Conservation (phyloP, 2,888 invertebrate genomes). For the Neoaliturus tenellus region DNA sequence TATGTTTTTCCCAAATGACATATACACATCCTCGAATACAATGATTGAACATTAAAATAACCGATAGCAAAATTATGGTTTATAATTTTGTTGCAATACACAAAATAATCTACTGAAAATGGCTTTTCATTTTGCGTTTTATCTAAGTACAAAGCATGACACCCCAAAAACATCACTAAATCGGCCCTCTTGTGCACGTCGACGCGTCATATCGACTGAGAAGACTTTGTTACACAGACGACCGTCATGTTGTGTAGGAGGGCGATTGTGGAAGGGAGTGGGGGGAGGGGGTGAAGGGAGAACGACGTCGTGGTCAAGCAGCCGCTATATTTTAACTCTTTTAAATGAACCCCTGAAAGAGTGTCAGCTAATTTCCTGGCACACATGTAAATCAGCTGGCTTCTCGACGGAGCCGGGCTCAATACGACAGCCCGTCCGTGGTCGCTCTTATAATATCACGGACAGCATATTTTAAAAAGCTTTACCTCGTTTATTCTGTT, state of each 20-base stretch:
- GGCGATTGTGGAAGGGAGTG: not conserved
- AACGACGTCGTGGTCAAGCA: not conserved
- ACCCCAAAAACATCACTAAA: not conserved
- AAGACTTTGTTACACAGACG: not conserved
- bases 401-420: not conserved
- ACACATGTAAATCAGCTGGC: constrained; percentile 28
- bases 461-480: not conserved
- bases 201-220: not conserved
- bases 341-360: constrained; percentile 47
- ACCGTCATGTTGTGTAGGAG: too few species aligned
- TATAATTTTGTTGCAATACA: too few species aligned
- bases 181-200: not conserved
- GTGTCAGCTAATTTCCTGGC: constrained; percentile 51
- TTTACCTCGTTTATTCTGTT: not conserved
- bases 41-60: too few species aligned
- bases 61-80: too few species aligned
- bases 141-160: too few species aligned
- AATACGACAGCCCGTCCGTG: constrained; percentile 33
- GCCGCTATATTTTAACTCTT: constrained; percentile 50
- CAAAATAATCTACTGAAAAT: too few species aligned
- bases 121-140: too few species aligned
- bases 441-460: constrained; percentile 11
- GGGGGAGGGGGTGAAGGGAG: not conserved
- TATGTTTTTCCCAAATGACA: too few species aligned
- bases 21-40: too few species aligned